Evolutionary conservation across 2,113 vertebrate genomes (phyloP).

Genomic region (Sinocyclocheilus rhinocerous): DNA sequence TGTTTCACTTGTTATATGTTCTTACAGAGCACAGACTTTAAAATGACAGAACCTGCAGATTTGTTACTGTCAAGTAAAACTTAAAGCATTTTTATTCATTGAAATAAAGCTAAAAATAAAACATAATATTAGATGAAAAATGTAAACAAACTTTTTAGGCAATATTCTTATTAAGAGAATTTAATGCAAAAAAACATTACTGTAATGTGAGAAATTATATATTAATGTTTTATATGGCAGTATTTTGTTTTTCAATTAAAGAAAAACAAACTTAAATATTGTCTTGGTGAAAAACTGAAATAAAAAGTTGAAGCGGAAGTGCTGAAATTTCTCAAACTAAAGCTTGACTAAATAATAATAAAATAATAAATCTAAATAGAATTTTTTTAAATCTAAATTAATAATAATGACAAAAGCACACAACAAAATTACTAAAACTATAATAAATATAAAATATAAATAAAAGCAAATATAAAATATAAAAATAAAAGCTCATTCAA

Average conservation of each 20-base stretch:
- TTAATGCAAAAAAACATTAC: not conserved
- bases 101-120: conserved; percentile 1
- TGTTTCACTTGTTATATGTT: not conserved
- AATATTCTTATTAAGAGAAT: not conserved
- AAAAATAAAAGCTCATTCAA: not conserved
- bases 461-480: not conserved
- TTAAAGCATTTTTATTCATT: not conserved
- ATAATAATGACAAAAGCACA: not conserved
- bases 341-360: not conserved
- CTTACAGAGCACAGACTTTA: not conserved
- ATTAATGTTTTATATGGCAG: not conserved
- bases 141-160: not conserved
- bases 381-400: not conserved
- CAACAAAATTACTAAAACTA: not conserved
- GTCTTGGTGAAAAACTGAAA: not conserved
- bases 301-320: not conserved
- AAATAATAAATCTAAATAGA: not conserved
- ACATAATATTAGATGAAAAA: not conserved
- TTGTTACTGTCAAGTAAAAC: not conserved
- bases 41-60: not conserved
- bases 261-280: not conserved
- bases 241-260: not conserved
- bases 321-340: not conserved
- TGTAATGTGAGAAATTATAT: not conserved
- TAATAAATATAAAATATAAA: not conserved